A percentile compares a stretch with the other conserved stretches of the same genome.
These are phyloP conservation scores for Haliaeetus leucogaster DNA, from an alignment of 2,113 vertebrate genomes.

Conservation along the genomic window DNA sequence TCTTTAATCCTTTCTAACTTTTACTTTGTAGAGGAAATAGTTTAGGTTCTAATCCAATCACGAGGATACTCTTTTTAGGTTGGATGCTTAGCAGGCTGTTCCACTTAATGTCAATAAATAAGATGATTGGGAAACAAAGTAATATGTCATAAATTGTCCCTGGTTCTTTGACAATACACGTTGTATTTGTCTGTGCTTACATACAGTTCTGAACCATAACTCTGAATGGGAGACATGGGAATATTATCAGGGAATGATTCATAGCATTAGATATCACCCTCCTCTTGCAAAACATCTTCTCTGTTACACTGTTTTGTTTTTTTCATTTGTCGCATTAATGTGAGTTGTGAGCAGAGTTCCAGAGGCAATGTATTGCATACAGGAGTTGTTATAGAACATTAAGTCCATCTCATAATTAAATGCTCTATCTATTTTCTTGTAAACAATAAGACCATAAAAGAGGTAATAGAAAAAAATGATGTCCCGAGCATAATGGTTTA, in stretches of 20 bases:
- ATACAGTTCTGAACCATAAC: not conserved
- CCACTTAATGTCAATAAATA: not conserved
- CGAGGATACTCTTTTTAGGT: not conserved
- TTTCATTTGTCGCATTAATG: conserved; percentile 11
- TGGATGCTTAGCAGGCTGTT: not conserved
- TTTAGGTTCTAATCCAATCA: not conserved
- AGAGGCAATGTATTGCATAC: conserved; percentile 26
- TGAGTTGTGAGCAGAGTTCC: conserved; percentile 51
- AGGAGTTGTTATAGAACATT: conserved; percentile 63
- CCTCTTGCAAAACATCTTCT: not conserved
- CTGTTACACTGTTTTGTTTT: not conserved
- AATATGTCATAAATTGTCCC: not conserved
- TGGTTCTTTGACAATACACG: not conserved
- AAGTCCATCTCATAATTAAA: conserved; percentile 63
- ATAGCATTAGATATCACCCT: not conserved
- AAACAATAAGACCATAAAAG: conserved; percentile 64
- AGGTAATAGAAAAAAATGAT: conserved; percentile 61
- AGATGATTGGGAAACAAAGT: not conserved
- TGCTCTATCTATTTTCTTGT: conserved; percentile 65
- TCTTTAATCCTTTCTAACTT: not conserved
- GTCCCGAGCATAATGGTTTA: conserved; percentile 7
- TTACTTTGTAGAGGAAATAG: not conserved
- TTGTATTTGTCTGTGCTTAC: not conserved
- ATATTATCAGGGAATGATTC: not conserved
- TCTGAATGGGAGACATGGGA: not conserved